Percentiles rank a stretch among this genome's conserved stretches.
phyloP scores from a whole-genome alignment of 2,113 vertebrate genomes.

The Myrmecobius fasciatus region DNA sequence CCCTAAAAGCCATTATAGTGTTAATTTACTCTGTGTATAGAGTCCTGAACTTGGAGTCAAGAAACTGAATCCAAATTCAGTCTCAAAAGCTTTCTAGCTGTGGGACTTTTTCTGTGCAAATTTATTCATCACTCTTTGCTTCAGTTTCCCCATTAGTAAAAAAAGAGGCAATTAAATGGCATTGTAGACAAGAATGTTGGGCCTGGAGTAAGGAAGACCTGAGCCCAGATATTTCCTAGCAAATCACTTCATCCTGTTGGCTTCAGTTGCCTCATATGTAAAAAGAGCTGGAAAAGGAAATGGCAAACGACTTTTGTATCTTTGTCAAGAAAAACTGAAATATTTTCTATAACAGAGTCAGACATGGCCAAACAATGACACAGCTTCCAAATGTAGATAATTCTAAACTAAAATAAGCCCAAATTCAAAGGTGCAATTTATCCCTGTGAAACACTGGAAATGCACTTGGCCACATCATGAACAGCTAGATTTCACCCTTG shows the following conservation, averaged over 20 bases:
- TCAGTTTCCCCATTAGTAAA: neutral
- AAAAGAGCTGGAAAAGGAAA: neutral
- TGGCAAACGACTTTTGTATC: neutral
- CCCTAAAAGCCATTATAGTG: neutral
- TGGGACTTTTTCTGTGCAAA: neutral
- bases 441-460: neutral
- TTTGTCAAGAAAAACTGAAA: neutral
- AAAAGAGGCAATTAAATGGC: neutral
- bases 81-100: too few relatives aligned
- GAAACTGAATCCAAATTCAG: neutral
- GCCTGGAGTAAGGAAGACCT: neutral
- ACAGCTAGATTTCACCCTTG: neutral
- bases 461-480: neutral
- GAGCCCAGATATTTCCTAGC: neutral
- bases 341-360: neutral
- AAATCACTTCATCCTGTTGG: neutral
- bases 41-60: neutral
- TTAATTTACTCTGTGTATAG: neutral
- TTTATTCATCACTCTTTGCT: neutral
- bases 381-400: neutral
- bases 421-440: neutral
- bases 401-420: neutral
- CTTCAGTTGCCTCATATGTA: neutral
- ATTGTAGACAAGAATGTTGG: neutral
- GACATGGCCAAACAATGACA: neutral